phyloP scores from a whole-genome alignment of 2,888 invertebrate species.

The Automeris io region DNA sequence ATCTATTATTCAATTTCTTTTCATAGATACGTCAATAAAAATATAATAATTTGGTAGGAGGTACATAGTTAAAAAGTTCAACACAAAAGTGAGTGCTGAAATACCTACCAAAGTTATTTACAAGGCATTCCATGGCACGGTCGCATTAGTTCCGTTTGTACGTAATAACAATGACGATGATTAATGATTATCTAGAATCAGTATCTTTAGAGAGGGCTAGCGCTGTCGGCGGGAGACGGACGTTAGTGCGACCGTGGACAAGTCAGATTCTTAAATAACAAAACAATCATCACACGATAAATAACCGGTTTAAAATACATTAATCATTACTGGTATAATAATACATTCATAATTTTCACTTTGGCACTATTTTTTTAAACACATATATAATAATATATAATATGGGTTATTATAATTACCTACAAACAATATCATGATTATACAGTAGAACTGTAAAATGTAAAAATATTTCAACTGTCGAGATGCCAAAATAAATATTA shows the following conservation, averaged over 20 bases:
- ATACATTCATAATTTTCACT: slow-evolving; percentile 30
- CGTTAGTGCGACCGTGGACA: slow-evolving; percentile 25
- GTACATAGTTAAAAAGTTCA: slow-evolving; percentile 43
- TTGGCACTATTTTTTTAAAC: too few species aligned
- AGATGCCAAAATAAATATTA: slow-evolving; percentile 1
- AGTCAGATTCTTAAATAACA: slow-evolving; percentile 51
- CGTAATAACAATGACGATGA: slow-evolving; percentile 28
- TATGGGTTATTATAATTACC: too few species aligned
- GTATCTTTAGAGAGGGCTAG: slow-evolving; percentile 31
- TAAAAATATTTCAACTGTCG: not conserved
- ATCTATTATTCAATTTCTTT: slow-evolving; percentile 15
- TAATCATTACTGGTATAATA: slow-evolving; percentile 39
- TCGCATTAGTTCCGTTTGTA: slow-evolving; percentile 37
- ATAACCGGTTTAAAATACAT: slow-evolving; percentile 57
- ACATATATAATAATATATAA: too few species aligned
- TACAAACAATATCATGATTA: too few species aligned
- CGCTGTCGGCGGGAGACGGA: slow-evolving; percentile 15
- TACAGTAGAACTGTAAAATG: not conserved
- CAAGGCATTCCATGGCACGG: slow-evolving; percentile 63
- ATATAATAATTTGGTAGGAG: slow-evolving; percentile 58
- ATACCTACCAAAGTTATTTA: slow-evolving; percentile 71
- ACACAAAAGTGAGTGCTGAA: slow-evolving; percentile 53
- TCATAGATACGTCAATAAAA: slow-evolving; percentile 23
- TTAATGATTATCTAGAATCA: slow-evolving; percentile 25
- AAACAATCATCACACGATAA: slow-evolving; percentile 68